Percentiles rank a stretch among this genome's conserved stretches.
Evolutionary conservation across 2,888 invertebrate genomes (phyloP).

Genomic region (Malacosoma neustria): DNA sequence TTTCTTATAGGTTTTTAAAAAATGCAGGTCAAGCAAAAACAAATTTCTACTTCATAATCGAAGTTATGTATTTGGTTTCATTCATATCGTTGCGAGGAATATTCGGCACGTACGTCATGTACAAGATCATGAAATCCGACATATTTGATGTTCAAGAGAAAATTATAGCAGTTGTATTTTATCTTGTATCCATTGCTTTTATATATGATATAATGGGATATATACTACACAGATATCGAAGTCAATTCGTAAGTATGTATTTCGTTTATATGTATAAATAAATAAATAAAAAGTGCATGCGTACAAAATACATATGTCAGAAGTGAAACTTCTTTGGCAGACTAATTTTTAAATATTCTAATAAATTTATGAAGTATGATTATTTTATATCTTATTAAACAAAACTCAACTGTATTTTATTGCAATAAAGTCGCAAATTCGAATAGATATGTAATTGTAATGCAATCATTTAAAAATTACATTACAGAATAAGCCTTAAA

Average conservation of each 20-base stretch:
- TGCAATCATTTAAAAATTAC: too few species aligned
- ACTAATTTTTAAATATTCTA: too few species aligned
- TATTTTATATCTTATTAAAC: too few species aligned
- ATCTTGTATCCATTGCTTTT: slow-evolving; percentile 54
- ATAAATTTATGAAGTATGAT: too few species aligned
- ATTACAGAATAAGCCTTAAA: too few species aligned
- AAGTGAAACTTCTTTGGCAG: too few species aligned
- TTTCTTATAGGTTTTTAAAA: slow-evolving; percentile 66
- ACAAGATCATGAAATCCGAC: slow-evolving; percentile 45
- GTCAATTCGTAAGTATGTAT: slow-evolving; percentile 42
- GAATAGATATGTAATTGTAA: too few species aligned
- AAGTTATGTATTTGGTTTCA: slow-evolving; percentile 59
- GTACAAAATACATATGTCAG: too few species aligned
- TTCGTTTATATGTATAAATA: too few species aligned
- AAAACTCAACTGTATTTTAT: too few species aligned
- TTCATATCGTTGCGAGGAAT: slow-evolving; percentile 68
- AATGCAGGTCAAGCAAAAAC: slow-evolving; percentile 61
- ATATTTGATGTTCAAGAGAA: slow-evolving; percentile 55
- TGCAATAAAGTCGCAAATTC: too few species aligned
- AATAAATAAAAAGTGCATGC: too few species aligned
- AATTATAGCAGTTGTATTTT: slow-evolving; percentile 44
- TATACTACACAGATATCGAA: slow-evolving; percentile 46
- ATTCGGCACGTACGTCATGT: slow-evolving; percentile 65
- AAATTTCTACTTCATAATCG: slow-evolving; percentile 51
- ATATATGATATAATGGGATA: slow-evolving; percentile 59